Percentiles rank a stretch among this genome's conserved stretches.
phyloP scores from a whole-genome alignment of 2,888 invertebrate genomes.

The Drosophila dives region DNA sequence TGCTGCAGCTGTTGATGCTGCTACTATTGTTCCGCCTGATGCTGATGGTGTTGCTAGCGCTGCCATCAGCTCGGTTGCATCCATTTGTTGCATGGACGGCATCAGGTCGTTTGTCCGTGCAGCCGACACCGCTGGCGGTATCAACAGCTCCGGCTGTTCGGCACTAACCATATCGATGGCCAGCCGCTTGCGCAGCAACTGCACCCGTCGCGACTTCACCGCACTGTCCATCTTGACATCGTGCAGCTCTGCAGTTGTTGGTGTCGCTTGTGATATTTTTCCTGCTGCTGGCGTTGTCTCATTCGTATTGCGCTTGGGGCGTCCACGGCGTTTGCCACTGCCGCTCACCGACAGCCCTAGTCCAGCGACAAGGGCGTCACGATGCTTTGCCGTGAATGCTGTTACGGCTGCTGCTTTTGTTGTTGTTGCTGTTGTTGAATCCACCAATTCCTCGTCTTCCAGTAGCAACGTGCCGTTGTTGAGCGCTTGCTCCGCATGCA shows the following conservation, averaged over 20 bases:
- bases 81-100: slow-evolving; percentile 13
- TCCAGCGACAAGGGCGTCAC: neutral
- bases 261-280: slow-evolving; percentile 1
- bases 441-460: slow-evolving; percentile 13
- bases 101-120: slow-evolving; percentile 13
- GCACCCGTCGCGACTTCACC: slow-evolving; percentile 81
- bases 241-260: slow-evolving; percentile 5
- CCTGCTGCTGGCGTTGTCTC: slow-evolving; percentile 22
- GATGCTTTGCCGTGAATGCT: neutral
- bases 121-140: slow-evolving; percentile 4
- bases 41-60: slow-evolving; percentile 11
- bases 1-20: slow-evolving; percentile 2
- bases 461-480: slow-evolving; percentile 48
- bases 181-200: slow-evolving; percentile 80
- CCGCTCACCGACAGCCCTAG: slow-evolving; percentile 14
- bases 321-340: slow-evolving; percentile 83
- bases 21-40: neutral
- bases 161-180: slow-evolving; percentile 83
- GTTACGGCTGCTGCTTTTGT: neutral
- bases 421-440: slow-evolving; percentile 5
- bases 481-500: slow-evolving; percentile 22
- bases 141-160: slow-evolving; percentile 51
- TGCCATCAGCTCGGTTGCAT: slow-evolving; percentile 7
- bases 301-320: slow-evolving; percentile 84
- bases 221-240: slow-evolving; percentile 44